These are phyloP conservation scores for Dryomyza anilis DNA, from an alignment of 2,888 invertebrate genomes.

Conservation along the genomic window DNA sequence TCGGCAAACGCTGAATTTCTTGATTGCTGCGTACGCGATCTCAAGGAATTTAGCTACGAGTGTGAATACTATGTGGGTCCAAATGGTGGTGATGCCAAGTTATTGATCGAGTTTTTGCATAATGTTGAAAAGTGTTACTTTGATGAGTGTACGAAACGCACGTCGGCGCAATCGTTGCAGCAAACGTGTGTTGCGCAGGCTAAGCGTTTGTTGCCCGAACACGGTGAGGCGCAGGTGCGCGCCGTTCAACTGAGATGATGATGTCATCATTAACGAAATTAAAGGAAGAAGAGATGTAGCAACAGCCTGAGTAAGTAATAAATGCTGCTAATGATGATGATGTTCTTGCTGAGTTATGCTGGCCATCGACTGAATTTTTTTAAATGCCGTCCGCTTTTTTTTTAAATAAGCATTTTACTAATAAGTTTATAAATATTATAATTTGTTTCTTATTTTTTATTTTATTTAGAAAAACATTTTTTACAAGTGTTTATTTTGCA, in stretches of 20 bases:
- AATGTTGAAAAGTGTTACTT: constrained; percentile 67
- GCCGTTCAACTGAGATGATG: constrained; percentile 48
- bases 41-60: constrained; percentile 64
- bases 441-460: no score
- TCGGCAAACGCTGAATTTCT: constrained; percentile 74
- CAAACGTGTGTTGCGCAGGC: constrained; percentile 67
- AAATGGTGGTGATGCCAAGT: constrained; percentile 75
- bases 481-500: no score
- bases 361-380: background rate
- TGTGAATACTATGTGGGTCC: constrained; percentile 78
- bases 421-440: no score
- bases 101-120: constrained; percentile 70
- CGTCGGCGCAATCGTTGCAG: constrained; percentile 63
- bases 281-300: no score
- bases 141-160: constrained; percentile 64
- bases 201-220: constrained; percentile 51
- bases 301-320: no score
- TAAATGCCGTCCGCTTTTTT: background rate
- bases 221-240: constrained; percentile 53
- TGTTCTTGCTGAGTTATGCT: background rate
- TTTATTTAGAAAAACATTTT: no score
- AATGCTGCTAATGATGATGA: no score
- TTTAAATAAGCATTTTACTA: no score
- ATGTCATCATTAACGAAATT: background rate
- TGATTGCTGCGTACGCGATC: constrained; percentile 74